Evolutionary conservation across 2,888 invertebrate species (phyloP), one percentile per base, ranked within the genome.

Genomic region (Zygaena filipendulae): DNA sequence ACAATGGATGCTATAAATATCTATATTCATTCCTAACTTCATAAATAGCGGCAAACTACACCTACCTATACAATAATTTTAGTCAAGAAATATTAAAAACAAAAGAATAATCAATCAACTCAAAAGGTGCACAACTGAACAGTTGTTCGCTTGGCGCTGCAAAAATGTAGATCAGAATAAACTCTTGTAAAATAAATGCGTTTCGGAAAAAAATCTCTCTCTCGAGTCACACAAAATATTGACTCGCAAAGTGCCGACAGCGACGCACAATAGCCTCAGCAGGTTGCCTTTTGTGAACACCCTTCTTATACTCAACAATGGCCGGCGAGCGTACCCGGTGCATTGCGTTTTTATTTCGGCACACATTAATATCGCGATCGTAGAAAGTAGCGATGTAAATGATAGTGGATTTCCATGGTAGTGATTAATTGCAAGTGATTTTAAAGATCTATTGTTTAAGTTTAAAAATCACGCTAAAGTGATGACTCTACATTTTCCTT

Each of bases 201-300:
- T 16, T 10, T 16, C 8, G 10, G 25, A 29, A 28, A 23, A 25
- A 25, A 11, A 23, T 12, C 20, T 27, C 30, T 32, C 21, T 29
- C 25, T 28, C 26, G 47, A 69, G 62, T 71, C 72, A 68, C 71
- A 74, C 61, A 75, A 75, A 75, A 77, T 77, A 75, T 75, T 77
- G 75, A 74, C 60, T 71, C 57, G 63, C 69, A 64, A 72, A 74
- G 72, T 75, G 74, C 72, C 71, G 72, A 61, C 60, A 61, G 42
- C 51, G 42, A 57, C 49, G 39, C 53, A 75, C 75, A 75, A 74
- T 68, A 55, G 56, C 47, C 58, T 49, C 75, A 71, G 75, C 75
- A 75, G 75, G 77, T 74, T 55, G 64, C 56, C 72, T 46, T 63
- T 75, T 77, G 72, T 71, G 43, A 37, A 32, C 37, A 40, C 47